Evolutionary conservation across 1,140 invertebrate species (phyloP).

Genomic region (Pogonus chalceus): DNA sequence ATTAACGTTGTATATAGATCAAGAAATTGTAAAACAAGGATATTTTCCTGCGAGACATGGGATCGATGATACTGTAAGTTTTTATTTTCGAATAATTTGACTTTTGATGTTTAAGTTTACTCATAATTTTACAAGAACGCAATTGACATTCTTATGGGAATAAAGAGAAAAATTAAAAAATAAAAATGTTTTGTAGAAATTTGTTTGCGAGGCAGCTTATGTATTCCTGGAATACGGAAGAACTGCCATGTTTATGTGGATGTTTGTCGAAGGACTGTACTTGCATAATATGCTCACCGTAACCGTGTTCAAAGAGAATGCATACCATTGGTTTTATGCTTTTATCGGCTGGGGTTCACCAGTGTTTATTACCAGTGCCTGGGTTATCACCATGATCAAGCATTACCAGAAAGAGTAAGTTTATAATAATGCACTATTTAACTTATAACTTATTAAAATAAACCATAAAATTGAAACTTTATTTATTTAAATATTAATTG

Average conservation of each 20-base stretch:
- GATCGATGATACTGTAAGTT: conserved; percentile 71
- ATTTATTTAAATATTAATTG: too few species aligned
- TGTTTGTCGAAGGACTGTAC: conserved; percentile 86
- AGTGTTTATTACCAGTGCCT: conserved; percentile 57
- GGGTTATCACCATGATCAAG: conserved; percentile 54
- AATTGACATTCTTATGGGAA: too few species aligned
- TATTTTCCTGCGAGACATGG: conserved; percentile 32
- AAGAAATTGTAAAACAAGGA: conserved; percentile 43
- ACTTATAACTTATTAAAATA: not conserved
- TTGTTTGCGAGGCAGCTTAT: conserved; percentile 69
- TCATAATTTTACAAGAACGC: conserved; percentile 14
- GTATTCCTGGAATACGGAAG: conserved; percentile 75
- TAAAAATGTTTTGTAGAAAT: too few species aligned
- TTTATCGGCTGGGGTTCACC: conserved; percentile 74
- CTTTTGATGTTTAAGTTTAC: too few species aligned
- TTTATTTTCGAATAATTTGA: conserved; percentile 12
- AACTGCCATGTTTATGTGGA: conserved; percentile 90
- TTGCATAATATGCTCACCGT: conserved; percentile 79
- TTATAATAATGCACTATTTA: not conserved
- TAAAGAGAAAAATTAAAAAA: too few species aligned
- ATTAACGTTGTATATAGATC: conserved; percentile 76
- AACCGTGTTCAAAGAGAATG: conserved; percentile 67
- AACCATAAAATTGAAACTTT: conserved; percentile 9
- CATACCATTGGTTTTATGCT: conserved; percentile 60
- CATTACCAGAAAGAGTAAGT: conserved; percentile 13